A percentile compares a stretch with the other conserved stretches of the same genome.
phyloP scores from a whole-genome alignment of 2,888 invertebrate genomes.

The Dryococelus australis region DNA sequence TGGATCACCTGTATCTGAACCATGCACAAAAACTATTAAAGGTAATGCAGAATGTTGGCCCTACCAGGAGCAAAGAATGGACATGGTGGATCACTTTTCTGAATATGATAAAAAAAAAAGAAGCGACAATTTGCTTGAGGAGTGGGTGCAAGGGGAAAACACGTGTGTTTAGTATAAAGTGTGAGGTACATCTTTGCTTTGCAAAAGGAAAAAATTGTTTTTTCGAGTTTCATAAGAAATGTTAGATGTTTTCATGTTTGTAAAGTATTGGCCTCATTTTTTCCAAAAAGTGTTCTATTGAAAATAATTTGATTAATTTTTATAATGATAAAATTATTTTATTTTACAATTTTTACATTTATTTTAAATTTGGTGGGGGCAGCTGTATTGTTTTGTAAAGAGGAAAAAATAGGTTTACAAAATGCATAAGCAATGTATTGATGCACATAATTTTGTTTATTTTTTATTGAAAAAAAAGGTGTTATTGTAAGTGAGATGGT shows the following conservation, averaged over 20 bases:
- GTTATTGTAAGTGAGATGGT: too few relatives aligned
- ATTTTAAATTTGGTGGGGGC: too few relatives aligned
- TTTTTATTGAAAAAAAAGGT: too few relatives aligned
- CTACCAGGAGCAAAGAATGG: neutral
- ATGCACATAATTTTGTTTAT: too few relatives aligned
- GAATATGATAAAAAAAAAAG: neutral
- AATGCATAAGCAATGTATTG: too few relatives aligned
- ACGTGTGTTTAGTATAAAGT: neutral
- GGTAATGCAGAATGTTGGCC: neutral
- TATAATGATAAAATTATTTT: too few relatives aligned
- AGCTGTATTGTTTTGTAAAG: too few relatives aligned
- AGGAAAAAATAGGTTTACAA: too few relatives aligned
- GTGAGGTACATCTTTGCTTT: neutral
- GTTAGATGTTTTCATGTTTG: neutral
- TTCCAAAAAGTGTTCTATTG: too few relatives aligned
- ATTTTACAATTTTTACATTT: too few relatives aligned
- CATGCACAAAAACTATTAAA: neutral
- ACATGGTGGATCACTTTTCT: neutral
- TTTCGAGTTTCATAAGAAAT: neutral
- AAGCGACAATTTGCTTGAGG: neutral
- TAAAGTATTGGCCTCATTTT: too few relatives aligned
- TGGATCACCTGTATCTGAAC: slow-evolving; percentile 9
- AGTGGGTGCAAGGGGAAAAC: neutral
- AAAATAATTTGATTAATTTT: too few relatives aligned
- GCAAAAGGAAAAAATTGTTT: neutral